Base-by-base conservation (phyloP, 92 coral and sea anemone species). In the Phenganax stokvisi region DNA sequence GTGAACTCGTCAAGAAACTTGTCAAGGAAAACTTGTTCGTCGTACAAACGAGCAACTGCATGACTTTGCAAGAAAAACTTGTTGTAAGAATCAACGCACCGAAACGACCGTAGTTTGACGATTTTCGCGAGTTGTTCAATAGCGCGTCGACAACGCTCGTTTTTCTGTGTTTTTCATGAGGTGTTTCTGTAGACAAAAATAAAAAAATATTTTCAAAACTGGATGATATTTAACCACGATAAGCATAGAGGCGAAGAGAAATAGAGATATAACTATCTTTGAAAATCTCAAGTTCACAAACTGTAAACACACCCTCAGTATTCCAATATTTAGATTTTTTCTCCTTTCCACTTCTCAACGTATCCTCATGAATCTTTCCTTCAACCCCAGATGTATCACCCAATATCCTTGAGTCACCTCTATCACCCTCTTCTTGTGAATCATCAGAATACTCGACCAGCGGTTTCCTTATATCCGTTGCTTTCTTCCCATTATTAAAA, bases 361-460 rank as follows among this genome's bases (percentile, higher is more conserved):
- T 37, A 37, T 37, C 47, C 47, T 37, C 47, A 37, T 2, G 47
- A 37, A 37, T 37, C 47, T 5, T 37, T 37, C 3, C 3, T 12
- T 28, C 47, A 68, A 12, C 73, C 73, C 37, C 30, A 27, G 52
- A 27, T n/a, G 53, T 29, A 68, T 68, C 52, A 30, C 53, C 73
- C 10, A 6, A 6, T 3, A 9, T 68, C 54, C 54, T 68, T 17
- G 73, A 68, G 31, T 68, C 73, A 68, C 73, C 73, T n/a, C 73
- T 68, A 20, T 53, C 47, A 68, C 15, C 59, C 62, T 54, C 77
- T 15, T 54, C 59, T 7, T 73, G 58, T 31, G 83, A 79, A 30
- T 79, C 71, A 54, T 79, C 83, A 51, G 83, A 79, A 79, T 79
- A 79, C 25, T 63, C 60, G 10, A 79, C 83, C 51, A 79, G 68